These are phyloP conservation scores for Wasmannia auropunctata DNA, from an alignment of 1,140 invertebrate species.

Conservation along the genomic window DNA sequence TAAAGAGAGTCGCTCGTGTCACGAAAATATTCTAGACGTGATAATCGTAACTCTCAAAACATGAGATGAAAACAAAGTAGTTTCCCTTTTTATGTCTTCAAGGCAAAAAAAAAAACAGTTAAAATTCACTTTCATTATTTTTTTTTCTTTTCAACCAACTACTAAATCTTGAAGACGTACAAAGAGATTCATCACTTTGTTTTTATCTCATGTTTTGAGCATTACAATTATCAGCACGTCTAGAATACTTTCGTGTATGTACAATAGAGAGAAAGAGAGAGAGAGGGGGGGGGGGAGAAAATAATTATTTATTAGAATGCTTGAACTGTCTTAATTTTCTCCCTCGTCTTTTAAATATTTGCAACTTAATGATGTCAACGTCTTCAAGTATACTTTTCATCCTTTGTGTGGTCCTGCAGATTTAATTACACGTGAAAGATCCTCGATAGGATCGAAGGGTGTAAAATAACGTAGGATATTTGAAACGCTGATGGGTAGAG, in stretches of 20 bases:
- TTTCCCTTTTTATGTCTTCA: neutral
- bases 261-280: too few relatives aligned
- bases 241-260: too few relatives aligned
- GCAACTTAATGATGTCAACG: neutral
- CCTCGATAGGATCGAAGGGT: neutral
- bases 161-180: too few relatives aligned
- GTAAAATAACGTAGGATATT: conserved; percentile 31
- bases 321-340: too few relatives aligned
- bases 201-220: too few relatives aligned
- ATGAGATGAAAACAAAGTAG: neutral
- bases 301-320: neutral
- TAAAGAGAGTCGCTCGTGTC: neutral
- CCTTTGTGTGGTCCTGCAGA: conserved; percentile 23
- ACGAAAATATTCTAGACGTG: neutral
- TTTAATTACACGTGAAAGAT: conserved; percentile 41
- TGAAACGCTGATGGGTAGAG: neutral
- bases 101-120: too few relatives aligned
- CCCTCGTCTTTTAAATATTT: neutral
- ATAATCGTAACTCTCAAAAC: neutral
- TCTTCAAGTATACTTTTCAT: neutral
- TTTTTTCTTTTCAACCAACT: too few relatives aligned
- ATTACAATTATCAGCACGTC: too few relatives aligned
- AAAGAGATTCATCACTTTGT: too few relatives aligned
- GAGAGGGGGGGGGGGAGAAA: too few relatives aligned
- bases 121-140: too few relatives aligned